Evolutionary conservation across 2,113 vertebrate genomes (phyloP).

Genomic region (Mesocricetus auratus): DNA sequence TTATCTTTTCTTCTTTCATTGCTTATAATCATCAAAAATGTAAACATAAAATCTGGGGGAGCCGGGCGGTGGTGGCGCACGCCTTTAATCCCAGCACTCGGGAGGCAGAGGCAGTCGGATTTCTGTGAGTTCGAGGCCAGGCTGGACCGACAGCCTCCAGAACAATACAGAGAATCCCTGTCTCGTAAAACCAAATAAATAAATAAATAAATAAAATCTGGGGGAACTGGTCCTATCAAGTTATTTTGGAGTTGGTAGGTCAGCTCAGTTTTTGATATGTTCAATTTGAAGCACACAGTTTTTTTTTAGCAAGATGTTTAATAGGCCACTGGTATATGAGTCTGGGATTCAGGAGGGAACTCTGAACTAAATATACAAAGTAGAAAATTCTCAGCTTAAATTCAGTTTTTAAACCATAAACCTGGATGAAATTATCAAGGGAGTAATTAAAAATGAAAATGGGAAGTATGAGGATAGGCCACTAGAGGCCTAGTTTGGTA

Average conservation of each 20-base stretch:
- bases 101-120: too few species aligned
- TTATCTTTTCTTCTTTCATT: neutral
- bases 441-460: neutral
- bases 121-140: too few species aligned
- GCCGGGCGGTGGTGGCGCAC: too few species aligned
- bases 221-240: neutral
- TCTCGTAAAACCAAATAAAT: too few species aligned
- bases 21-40: neutral
- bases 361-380: neutral
- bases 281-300: neutral
- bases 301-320: neutral
- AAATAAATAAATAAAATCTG: conserved; percentile 7
- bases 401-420: neutral
- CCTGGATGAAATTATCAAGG: neutral
- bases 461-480: neutral
- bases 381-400: conserved; percentile 11
- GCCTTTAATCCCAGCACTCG: too few species aligned
- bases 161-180: too few species aligned
- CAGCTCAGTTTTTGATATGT: conserved; percentile 15
- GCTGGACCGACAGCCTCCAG: too few species aligned
- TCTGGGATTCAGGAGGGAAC: neutral
- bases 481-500: neutral
- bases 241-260: neutral
- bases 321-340: neutral
- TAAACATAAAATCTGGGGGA: conserved; percentile 15